A percentile compares a stretch with the other conserved stretches of the same genome.
These are phyloP conservation scores for Bombus vancouverensis DNA, from an alignment of 1,140 invertebrate species.

Conservation along the genomic window DNA sequence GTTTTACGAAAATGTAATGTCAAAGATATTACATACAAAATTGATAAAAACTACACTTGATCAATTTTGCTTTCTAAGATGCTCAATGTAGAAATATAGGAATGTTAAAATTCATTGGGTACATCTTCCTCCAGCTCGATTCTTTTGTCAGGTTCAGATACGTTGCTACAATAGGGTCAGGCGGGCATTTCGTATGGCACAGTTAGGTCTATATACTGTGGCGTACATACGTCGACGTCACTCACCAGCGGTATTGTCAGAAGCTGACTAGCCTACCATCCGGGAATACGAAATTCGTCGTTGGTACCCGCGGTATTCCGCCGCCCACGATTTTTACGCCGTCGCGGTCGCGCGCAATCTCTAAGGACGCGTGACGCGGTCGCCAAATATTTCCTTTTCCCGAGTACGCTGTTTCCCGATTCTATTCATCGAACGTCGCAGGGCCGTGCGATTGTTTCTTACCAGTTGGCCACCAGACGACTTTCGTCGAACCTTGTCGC, in stretches of 20 bases:
- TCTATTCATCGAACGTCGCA: conserved; percentile 32
- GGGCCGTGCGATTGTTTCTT: conserved; percentile 24
- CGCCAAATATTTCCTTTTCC: conserved; percentile 52
- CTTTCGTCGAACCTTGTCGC: background rate
- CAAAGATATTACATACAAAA: too few species aligned
- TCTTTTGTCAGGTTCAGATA: conserved; percentile 53
- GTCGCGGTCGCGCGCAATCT: conserved; percentile 33
- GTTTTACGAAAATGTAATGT: too few species aligned
- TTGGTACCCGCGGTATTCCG: conserved; percentile 67
- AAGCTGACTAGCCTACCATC: conserved; percentile 72
- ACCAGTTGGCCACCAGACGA: background rate
- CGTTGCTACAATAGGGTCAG: conserved; percentile 72
- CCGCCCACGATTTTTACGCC: conserved; percentile 14
- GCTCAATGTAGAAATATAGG: too few species aligned
- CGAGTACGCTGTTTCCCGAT: background rate
- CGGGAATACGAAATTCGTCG: conserved; percentile 77
- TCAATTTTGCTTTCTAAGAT: too few species aligned
- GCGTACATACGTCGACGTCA: conserved; percentile 70
- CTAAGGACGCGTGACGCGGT: conserved; percentile 44
- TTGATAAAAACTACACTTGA: too few species aligned
- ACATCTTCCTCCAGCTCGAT: background rate
- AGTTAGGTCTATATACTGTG: conserved; percentile 60
- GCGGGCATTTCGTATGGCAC: conserved; percentile 69
- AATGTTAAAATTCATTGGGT: background rate
- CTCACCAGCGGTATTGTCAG: conserved; percentile 76